Base-by-base conservation (phyloP, 2,113 vertebrate species). In the Mobula hypostoma region DNA sequence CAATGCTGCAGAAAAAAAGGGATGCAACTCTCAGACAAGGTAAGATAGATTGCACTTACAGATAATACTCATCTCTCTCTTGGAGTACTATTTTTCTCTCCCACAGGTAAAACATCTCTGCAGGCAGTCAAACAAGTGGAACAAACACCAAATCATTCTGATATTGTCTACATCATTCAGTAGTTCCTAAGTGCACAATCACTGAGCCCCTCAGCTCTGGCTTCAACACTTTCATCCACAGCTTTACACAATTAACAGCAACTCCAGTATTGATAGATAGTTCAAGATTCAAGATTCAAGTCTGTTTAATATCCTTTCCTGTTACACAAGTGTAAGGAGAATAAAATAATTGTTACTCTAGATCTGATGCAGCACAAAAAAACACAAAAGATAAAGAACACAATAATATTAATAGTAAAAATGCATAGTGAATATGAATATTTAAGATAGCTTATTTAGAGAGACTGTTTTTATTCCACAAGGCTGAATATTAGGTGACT, bases 111-210 rank as follows among this genome's bases (percentile, higher is more conserved):
- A 92, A 93, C 91, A 93, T 11, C 19, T 74, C 24, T 74, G 27
- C 70, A 93, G 91, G 91, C 91, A 56, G 36, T 24, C 36, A 9
- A 93, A 93, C 70, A 93, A 90, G 76, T 93, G 32, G 24, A 76
- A 93, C 91, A 93, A 93, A 93, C 48, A 93, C 36, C 32, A 74
- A 93, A 93, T 74, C 68, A 93, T 76, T 93, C 56, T 29, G 40
- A 74, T 74, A 74, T 76, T 93, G 36, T 72, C 91, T 29, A 29
- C 70, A 76, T 93, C 68, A 74, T 70, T 93, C 91, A 76, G 32
- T 32, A 93, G 36, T 74, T 93, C 56, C 91, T 74, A 74, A 93
- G 74, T 66, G 5, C 17, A 72, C 66, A 93, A 93, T 93, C 68
- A 72, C 21, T 93, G 91, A 7, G 36, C 91, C 70, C 85, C 61